These are phyloP conservation scores for Pelobates fuscus DNA, from an alignment of 2,113 vertebrate species.

Conservation along the genomic window DNA sequence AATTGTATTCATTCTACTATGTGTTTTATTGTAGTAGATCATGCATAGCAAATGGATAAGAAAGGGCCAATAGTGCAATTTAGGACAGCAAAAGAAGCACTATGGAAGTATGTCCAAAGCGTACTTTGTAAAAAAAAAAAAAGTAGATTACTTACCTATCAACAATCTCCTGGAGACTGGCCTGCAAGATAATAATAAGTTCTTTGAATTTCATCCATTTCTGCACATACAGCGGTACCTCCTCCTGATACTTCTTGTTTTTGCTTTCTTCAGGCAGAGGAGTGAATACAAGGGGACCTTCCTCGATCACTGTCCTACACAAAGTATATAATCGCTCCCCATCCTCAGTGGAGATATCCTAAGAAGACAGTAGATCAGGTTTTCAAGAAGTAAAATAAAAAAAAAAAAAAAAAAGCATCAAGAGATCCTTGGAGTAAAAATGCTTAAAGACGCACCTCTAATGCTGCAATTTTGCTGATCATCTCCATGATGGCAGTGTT, in stretches of 20 bases:
- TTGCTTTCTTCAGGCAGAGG: conserved; percentile 82
- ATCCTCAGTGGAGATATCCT: conserved; percentile 95
- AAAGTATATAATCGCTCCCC: conserved; percentile 85
- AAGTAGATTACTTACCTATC: conserved; percentile 74
- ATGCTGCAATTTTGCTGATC: conserved; percentile 77
- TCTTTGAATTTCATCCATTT: conserved; percentile 92
- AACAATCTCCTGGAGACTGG: conserved; percentile 90
- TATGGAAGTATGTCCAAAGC: no score
- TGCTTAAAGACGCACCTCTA: conserved; percentile 76
- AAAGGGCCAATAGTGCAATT: no score
- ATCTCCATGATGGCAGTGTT: conserved; percentile 85
- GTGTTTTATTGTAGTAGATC: no score
- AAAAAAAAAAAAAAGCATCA: not conserved
- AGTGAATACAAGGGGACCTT: conserved; percentile 86
- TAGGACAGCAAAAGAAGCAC: no score
- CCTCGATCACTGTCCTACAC: conserved; percentile 84
- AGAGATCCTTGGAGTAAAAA: not conserved
- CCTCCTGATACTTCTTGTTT: conserved; percentile 89
- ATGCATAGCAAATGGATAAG: no score
- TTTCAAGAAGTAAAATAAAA: not conserved
- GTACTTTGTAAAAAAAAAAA: no score
- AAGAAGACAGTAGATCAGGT: not conserved
- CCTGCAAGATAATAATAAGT: conserved; percentile 84
- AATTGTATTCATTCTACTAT: no score
- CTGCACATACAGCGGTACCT: conserved; percentile 83